These are phyloP conservation scores for Antigone vipio DNA, from an alignment of 2,113 vertebrate species.

Conservation along the genomic window DNA sequence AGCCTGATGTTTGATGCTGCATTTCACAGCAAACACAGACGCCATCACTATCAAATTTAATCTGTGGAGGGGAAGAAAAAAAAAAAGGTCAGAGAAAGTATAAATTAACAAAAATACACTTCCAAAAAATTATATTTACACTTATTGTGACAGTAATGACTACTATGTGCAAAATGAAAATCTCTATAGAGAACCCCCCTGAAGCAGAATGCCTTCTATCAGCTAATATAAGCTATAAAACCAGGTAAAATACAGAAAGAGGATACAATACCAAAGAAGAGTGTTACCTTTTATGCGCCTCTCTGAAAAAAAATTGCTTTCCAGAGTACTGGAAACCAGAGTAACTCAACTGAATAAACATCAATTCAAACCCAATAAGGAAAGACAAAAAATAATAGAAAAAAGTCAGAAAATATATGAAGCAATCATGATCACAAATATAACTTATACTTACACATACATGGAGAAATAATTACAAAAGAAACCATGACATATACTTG, in stretches of 20 bases:
- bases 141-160: neutral
- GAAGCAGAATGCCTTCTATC: neutral
- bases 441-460: neutral
- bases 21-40: conserved; percentile 97
- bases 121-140: neutral
- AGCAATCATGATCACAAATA: neutral
- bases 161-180: neutral
- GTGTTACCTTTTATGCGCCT: neutral
- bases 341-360: neutral
- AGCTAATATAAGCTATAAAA: neutral
- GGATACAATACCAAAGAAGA: neutral
- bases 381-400: neutral
- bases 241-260: neutral
- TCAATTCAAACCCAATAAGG: neutral
- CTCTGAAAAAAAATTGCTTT: neutral
- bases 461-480: neutral
- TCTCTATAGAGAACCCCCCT: neutral
- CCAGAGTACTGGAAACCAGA: neutral
- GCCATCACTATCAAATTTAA: conserved; percentile 92
- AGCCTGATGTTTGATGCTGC: conserved; percentile 90
- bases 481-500: neutral
- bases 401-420: neutral
- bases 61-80: conserved; percentile 57
- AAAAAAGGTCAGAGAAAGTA: conserved; percentile 3
- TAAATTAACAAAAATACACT: neutral